A percentile compares a stretch with the other conserved stretches of the same genome.
Evolutionary conservation across 2,888 invertebrate species (phyloP).

Genomic region (Zygogramma bicolorata): DNA sequence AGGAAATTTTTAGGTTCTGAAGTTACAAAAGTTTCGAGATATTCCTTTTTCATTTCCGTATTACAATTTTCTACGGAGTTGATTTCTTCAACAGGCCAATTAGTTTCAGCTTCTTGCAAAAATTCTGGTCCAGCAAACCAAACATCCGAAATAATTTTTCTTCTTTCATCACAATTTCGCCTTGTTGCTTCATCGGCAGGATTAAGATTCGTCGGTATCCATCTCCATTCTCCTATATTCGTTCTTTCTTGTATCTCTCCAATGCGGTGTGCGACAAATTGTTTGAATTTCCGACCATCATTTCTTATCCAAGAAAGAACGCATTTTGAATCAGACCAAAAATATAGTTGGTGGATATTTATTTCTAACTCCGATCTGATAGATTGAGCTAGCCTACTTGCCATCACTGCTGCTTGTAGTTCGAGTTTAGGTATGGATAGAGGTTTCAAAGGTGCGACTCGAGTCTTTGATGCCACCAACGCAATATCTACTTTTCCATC

Average conservation of each 20-base stretch:
- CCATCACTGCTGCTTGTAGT: constrained; percentile 36
- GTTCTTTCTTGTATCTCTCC: background rate
- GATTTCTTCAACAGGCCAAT: too few relatives aligned
- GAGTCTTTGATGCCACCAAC: background rate
- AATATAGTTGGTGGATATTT: constrained; percentile 26
- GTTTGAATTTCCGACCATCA: constrained; percentile 28
- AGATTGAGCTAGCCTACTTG: constrained; percentile 27
- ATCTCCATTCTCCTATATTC: background rate
- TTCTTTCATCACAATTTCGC: too few relatives aligned
- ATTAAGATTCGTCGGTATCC: background rate
- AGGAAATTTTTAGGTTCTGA: too few relatives aligned
- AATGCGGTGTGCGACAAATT: background rate
- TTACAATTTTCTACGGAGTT: too few relatives aligned
- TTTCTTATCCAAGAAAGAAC: constrained; percentile 49
- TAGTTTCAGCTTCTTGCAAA: background rate
- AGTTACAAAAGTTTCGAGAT: too few relatives aligned
- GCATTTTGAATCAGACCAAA: constrained; percentile 53
- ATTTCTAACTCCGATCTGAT: constrained; percentile 35
- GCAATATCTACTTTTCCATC: background rate
- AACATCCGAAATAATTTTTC: background rate
- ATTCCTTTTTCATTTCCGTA: too few relatives aligned
- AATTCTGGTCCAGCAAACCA: background rate
- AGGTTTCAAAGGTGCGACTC: constrained; percentile 31
- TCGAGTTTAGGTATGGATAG: constrained; percentile 50
- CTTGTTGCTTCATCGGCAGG: background rate